Evolutionary conservation across 2,888 invertebrate species (phyloP), one percentile per base, ranked within the genome.

Genomic region (Caenorhabditis wallacei): DNA sequence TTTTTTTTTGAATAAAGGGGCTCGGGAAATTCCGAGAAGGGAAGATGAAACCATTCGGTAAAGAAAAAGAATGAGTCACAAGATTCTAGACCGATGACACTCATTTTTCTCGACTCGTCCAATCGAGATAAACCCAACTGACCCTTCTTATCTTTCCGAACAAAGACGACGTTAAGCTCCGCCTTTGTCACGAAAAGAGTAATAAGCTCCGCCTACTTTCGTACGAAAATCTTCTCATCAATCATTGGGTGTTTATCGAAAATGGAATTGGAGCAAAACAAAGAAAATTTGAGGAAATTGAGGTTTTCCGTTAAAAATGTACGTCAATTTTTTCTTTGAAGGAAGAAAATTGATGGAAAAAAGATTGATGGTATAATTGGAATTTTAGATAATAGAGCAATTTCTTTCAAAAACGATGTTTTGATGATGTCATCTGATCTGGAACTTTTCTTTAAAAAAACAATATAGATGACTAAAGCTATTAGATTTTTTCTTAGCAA

Each of bases 211-310:
- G 66, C 66, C 66, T 51, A 20, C 13, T 53, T 66, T 66, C 64
- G 64, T 66, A 66, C 18, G 53, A 53, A 66, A 66, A 51, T 66
- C 53, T 37, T 66, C 66, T 53, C 66, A 66, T 66, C 66, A 66
- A 66, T 66, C 66, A 66, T 53, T 66, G 48, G 51, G 66, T 37
- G 66, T 51, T 66, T 66, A 66, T 66, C 43, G 63, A 10, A 35
- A 35, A 22, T 22, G 22, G 22, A 40, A 35, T 51, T 22, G 46
- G 22, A 24, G 64, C 10, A 51, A 48, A 51, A 35, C 51, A 37
- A 16, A 24, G 51, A 63, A 35, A 30, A 30, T 22, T 35, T 30
- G 16, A 46, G 66, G 35, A 66, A 66, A 66, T 66, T 66, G 66
- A 53, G 53, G 35, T 66, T 66, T 66, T 66, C 66, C 66, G 66